Base-by-base conservation (phyloP, 2,888 invertebrate genomes). In the Eulithis testata region DNA sequence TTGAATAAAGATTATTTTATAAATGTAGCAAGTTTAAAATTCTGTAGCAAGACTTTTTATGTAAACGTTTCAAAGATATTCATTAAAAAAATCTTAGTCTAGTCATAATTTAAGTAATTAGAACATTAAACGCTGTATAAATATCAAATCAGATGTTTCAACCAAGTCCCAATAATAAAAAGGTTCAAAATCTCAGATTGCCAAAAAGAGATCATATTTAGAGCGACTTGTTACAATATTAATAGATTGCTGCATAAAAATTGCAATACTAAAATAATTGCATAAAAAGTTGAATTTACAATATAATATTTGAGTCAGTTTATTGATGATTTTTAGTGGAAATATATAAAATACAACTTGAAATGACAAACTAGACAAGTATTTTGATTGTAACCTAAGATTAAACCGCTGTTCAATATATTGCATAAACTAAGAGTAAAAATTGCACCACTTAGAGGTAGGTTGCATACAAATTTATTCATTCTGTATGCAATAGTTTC, bases 151-250 rank as follows among this genome's bases (percentile, higher is more conserved):
- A 40, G 8, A 40, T 40, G 40, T 11, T 40, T 40, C 11, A n/a
- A 44, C n/a, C 6, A 47, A 47, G 2, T 14, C 49, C 21, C 21
- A 14, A 47, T 21, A 14, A 37, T 37, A 37, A 14, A 8, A n/a
- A 45, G 12, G 12, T 45, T 12, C 12, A 7, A 3, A 8, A 47
- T 47, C 6, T 12, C 6, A 47, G 12, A 47, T 47, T 47, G 0
- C 52, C 53, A 58, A 58, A 9, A 53, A 43, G 53, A 58, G 63
- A 58, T 47, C 53, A 51, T 5, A 43, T 11, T 54, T 50, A 21
- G 9, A 57, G 11, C 14, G 14, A 14, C 7, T 47, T 55, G 5
- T 45, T 37, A 49, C 21, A 37, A 37, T 57, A 36, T 37, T 47
- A 11, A 57, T 12, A 49, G 9, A 11, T 21, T 21, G 21, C 49